Evolutionary conservation across 2,113 vertebrate species (phyloP).

Genomic region (Lophura nycthemera): DNA sequence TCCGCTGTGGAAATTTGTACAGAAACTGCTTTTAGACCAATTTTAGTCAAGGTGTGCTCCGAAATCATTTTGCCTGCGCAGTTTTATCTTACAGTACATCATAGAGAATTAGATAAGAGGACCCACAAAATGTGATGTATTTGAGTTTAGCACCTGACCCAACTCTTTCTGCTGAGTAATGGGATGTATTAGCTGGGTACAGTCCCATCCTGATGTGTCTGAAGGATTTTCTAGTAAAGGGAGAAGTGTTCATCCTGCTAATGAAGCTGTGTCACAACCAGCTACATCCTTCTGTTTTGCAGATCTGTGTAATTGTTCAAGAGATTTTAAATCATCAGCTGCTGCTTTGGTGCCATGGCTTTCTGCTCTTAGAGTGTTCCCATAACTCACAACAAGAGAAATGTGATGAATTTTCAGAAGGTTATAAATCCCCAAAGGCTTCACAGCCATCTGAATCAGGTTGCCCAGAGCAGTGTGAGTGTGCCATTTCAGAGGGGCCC

Average conservation of each 20-base stretch:
- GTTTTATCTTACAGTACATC: neutral
- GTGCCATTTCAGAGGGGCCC: no score
- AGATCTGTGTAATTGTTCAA: neutral
- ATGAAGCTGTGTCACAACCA: neutral
- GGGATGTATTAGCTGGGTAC: neutral
- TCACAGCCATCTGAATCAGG: no score
- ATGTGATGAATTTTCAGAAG: neutral
- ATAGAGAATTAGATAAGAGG: neutral
- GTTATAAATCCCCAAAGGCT: neutral
- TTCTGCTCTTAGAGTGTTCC: neutral
- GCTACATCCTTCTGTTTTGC: neutral
- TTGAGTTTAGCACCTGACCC: neutral
- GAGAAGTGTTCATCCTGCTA: neutral
- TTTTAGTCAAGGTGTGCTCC: neutral
- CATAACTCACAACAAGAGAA: neutral
- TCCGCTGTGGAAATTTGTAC: neutral
- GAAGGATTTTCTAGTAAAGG: neutral
- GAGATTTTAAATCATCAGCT: neutral
- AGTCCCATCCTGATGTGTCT: fast-evolving
- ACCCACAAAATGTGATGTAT: neutral
- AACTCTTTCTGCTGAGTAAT: neutral
- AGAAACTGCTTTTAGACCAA: neutral
- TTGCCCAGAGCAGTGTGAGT: no score
- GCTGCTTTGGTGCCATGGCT: neutral
- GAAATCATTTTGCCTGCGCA: neutral